phyloP scores from a whole-genome alignment of 2,113 vertebrate species.

The Uropsilus gracilis region DNA sequence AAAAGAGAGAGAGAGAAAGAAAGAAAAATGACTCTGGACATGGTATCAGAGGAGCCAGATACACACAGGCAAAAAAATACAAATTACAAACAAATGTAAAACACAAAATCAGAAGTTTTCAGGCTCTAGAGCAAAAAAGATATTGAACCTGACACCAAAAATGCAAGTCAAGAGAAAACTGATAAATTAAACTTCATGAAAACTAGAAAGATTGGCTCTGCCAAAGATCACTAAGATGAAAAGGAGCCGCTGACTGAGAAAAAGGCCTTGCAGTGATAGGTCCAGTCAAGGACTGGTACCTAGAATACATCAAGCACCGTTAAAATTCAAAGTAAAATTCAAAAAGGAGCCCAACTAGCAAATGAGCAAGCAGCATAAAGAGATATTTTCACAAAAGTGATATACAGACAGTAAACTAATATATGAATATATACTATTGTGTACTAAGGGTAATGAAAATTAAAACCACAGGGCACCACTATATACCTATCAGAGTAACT shows the following conservation, averaged over 20 bases:
- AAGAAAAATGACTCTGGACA: no score
- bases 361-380: background rate
- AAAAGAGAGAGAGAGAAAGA: no score
- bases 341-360: background rate
- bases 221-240: background rate
- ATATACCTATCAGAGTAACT: background rate
- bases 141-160: background rate
- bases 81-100: background rate
- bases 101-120: background rate
- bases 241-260: background rate
- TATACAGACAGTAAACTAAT: background rate
- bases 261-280: background rate
- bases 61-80: background rate
- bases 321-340: background rate
- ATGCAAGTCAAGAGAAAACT: background rate
- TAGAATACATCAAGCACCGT: background rate
- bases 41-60: rapidly evolving
- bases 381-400: background rate
- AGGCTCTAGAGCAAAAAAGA: background rate
- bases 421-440: background rate
- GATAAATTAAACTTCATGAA: background rate
- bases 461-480: background rate
- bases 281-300: no score
- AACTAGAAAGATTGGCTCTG: background rate
- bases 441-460: background rate